Base-by-base conservation (phyloP, 2,113 vertebrate species). In the Pseudolaguvia tuberculata region DNA sequence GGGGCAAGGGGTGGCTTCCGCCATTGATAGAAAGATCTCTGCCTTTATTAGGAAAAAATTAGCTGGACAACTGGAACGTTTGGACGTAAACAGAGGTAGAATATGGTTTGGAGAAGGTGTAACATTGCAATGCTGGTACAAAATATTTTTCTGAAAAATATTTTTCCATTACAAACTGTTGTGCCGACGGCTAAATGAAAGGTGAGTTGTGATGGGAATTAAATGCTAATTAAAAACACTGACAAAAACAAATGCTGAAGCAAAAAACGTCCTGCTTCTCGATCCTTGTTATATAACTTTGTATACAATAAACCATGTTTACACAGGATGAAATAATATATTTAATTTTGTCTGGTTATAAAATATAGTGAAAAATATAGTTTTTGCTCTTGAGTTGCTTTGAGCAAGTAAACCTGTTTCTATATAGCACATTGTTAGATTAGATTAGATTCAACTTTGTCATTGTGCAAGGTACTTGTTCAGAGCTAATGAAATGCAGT, bases 1-100 rank as follows among this genome's bases (percentile, higher is more conserved):
- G 78, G 81, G 73, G 72, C 66, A 76, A 76, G 63, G 69, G 78
- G 78, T 84, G 77, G 70, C 76, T 82, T 81, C 81, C 84, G 81
- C 48, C 31, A 56, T 13, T 21, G 35, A 50, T 42, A 70, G 29
- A 62, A 51, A 29, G 51, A 76, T 77, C 68, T 66, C 57, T 71
- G 23, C 62, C 50, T 83, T 80, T 73, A 81, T 77, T 78, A 57
- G 78, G 81, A 78, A 84, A 80, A 84, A 69, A 56, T 81, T 76
- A 82, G 68, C 11, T n/a, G 51, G 42, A 56, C 55, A 21, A 59
- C 29, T 48, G 48, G 31, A 79, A 29, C 12, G 17, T 45, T 70
- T 62, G 18, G 47, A 48, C 31, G 39, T 68, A 78, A 73, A 73
- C 53, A 45, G 48, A 39, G 56, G 7, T 72, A 63, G 17, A 29